Base-by-base conservation (phyloP, 2,797 vertebrate genomes). In the Balearica regulorum region DNA sequence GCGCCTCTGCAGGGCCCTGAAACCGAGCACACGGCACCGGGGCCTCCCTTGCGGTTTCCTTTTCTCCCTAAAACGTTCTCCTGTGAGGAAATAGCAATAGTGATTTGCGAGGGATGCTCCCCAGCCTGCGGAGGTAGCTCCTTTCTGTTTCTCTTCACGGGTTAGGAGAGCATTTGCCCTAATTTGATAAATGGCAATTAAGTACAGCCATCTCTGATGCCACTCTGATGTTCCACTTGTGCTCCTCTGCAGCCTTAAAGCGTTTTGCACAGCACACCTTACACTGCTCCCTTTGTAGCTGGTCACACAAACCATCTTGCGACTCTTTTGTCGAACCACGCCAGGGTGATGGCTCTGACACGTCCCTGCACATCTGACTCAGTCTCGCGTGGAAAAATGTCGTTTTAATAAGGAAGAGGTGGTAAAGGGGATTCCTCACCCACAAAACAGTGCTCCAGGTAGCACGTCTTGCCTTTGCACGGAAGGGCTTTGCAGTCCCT, bases 101-200 rank as follows among this genome's bases (percentile, higher is more conserved):
- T 43, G 7, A 5, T 26, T 4, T 25, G 35, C 2, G 1, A 28
- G 44, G 2, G 57, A 2, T 25, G 43, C 15, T 72, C 64, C 69
- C 48, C 60, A 21, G 44, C n/a, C 54, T 15, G 25, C 8, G 2
- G 22, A 22, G 24, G 49, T 9, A 22, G 39, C 53, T 19, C 46
- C 3, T 46, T 21, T 5, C 70, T 61, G 51, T 37, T 68, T 22
- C 39, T 13, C 31, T 44, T 28, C 1, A 0, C 0, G 3, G 5
- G 3, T 16, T 5, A 5, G 53, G 16, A 16, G 28, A 17, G 24
- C 14, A 1, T 69, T 29, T 33, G 39, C 53, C 5, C 0, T 8
- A 12, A 0, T 37, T 48, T 16, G 33, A 1, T 51, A 2, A 26
- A 10, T 7, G 37, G 43, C 41, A 35, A 2, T n/a, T 33, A 15